Evolutionary conservation across 2,113 vertebrate genomes (phyloP).

Genomic region (Phodopus roborovskii): DNA sequence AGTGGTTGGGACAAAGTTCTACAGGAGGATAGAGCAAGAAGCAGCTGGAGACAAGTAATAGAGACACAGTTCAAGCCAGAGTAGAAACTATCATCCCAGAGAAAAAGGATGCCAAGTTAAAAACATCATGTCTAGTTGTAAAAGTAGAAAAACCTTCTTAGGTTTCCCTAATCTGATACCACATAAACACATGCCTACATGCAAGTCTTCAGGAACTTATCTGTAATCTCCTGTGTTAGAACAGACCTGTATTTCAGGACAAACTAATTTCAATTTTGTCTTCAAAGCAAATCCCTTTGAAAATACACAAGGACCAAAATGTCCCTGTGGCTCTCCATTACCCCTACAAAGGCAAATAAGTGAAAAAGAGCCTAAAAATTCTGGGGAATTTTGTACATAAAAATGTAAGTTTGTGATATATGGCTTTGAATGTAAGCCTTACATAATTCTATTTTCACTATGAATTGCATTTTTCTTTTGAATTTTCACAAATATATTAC

Average conservation of each 20-base stretch:
- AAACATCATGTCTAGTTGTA: background rate
- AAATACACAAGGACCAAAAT: background rate
- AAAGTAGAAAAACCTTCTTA: background rate
- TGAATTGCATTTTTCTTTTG: conserved; percentile 29
- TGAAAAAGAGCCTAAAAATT: background rate
- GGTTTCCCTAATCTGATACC: background rate
- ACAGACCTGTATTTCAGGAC: background rate
- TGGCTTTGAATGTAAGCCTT: background rate
- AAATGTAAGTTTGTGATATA: background rate
- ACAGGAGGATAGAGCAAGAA: background rate
- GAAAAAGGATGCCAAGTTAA: background rate
- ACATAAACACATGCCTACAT: background rate
- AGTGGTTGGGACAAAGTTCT: background rate
- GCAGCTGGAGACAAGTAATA: background rate
- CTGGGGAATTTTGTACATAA: background rate
- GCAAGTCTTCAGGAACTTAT: background rate
- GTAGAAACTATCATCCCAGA: background rate
- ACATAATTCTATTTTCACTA: background rate
- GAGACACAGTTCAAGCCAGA: background rate
- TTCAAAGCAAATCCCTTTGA: background rate
- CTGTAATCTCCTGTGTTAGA: background rate
- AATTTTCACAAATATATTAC: conserved; percentile 9
- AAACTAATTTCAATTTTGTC: background rate
- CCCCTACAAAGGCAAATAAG: background rate
- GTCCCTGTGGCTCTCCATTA: background rate